Percentiles rank a stretch among this genome's conserved stretches.
phyloP scores from a whole-genome alignment of 2,888 invertebrate species.

The Dexiosoma caninum region DNA sequence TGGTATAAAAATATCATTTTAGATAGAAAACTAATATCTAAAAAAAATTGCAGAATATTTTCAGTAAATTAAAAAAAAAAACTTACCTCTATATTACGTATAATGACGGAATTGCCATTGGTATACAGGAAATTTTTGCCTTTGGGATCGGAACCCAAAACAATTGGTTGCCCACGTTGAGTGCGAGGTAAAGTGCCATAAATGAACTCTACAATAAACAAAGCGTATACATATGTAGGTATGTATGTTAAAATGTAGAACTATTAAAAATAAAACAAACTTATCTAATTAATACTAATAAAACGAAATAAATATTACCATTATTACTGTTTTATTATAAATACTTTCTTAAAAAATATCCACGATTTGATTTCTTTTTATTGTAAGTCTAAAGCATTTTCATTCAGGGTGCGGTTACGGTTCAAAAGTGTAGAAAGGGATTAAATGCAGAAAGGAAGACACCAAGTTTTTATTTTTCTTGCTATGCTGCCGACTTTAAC shows the following conservation, averaged over 20 bases:
- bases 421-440: constrained; percentile 40
- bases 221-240: background rate
- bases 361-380: background rate
- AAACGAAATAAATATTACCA: background rate
- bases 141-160: constrained; percentile 96
- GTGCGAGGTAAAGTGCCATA: constrained; percentile 97
- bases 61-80: constrained; percentile 46
- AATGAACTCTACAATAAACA: constrained; percentile 84
- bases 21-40: constrained; percentile 44
- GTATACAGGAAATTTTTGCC: constrained; percentile 97
- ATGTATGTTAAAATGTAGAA: background rate
- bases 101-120: constrained; percentile 98
- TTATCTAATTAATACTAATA: background rate
- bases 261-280: background rate
- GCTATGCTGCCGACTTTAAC: background rate
- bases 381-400: background rate
- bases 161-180: constrained; percentile 94
- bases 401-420: constrained; percentile 60
- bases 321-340: background rate
- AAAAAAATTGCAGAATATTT: constrained; percentile 13
- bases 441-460: constrained; percentile 9
- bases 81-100: constrained; percentile 93
- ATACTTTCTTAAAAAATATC: background rate
- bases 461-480: constrained; percentile 6
- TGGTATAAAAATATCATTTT: constrained; percentile 46